These are phyloP conservation scores for Drosophila nr. medialis DNA, from an alignment of 2,888 invertebrate species.

Conservation along the genomic window DNA sequence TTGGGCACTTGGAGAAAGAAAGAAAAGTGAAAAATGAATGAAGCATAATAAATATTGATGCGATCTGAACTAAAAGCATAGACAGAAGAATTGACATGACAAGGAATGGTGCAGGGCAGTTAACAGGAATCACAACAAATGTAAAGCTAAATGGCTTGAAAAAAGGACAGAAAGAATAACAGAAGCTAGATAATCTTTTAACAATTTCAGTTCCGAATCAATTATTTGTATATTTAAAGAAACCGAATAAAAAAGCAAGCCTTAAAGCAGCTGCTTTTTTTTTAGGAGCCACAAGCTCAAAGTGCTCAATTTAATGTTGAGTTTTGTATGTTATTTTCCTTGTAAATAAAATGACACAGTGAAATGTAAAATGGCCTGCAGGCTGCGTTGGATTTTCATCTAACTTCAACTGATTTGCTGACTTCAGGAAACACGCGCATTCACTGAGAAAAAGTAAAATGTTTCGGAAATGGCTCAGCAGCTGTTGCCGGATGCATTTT, in stretches of 20 bases:
- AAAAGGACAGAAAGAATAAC: neutral
- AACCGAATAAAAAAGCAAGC: neutral
- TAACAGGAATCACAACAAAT: neutral
- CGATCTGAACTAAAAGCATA: neutral
- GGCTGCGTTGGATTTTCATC: conserved; percentile 18
- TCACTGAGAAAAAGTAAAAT: conserved; percentile 55
- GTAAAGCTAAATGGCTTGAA: neutral
- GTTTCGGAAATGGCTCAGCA: conserved; percentile 77
- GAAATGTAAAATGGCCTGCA: conserved; percentile 20
- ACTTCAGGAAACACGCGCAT: conserved; percentile 36
- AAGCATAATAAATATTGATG: conserved; percentile 2
- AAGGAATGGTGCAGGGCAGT: neutral
- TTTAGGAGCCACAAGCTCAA: neutral
- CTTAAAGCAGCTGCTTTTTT: neutral
- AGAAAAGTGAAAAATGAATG: neutral
- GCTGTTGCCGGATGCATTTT: conserved; percentile 70
- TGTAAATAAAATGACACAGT: conserved; percentile 25
- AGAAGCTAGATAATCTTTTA: neutral
- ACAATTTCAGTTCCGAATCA: neutral
- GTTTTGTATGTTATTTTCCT: neutral
- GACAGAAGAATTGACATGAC: neutral
- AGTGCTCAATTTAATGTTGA: neutral
- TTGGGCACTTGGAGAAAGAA: neutral
- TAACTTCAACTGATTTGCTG: conserved; percentile 68
- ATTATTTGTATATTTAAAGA: neutral